Conservation (phyloP, 2,113 vertebrate genomes). For the Scartelaos histophorus region DNA sequence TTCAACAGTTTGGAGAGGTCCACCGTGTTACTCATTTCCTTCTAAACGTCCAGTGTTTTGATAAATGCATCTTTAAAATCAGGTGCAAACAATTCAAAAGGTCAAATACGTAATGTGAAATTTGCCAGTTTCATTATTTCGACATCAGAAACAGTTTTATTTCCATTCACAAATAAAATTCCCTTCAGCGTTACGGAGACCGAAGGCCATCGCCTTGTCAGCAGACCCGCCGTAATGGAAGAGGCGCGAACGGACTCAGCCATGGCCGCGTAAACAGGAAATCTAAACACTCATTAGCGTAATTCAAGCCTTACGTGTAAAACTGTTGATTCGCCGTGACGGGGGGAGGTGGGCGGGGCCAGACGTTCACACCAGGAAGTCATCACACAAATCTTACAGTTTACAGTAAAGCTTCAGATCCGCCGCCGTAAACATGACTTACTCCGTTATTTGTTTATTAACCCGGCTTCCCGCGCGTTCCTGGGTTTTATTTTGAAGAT, state of each 20-base stretch:
- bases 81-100: background rate
- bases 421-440: constrained; percentile 72
- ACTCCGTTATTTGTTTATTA: constrained; percentile 73
- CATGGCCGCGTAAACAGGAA: no score
- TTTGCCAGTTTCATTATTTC: background rate
- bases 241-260: no score
- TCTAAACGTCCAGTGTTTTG: background rate
- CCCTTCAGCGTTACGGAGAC: no score
- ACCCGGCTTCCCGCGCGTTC: constrained; percentile 38
- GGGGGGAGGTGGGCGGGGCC: constrained; percentile 29
- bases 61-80: background rate
- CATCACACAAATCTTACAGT: constrained; percentile 72
- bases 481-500: constrained; percentile 33
- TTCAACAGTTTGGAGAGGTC: no score
- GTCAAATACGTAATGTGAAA: no score
- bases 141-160: background rate
- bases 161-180: background rate
- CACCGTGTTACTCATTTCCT: background rate
- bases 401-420: constrained; percentile 69
- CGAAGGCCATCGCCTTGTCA: no score
- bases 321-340: background rate
- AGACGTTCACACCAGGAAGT: constrained; percentile 74
- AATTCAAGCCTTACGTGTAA: background rate
- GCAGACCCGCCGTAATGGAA: no score
- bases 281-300: background rate